Evolutionary conservation across 2,797 vertebrate species (phyloP).

Genomic region (Lacerta agilis): DNA sequence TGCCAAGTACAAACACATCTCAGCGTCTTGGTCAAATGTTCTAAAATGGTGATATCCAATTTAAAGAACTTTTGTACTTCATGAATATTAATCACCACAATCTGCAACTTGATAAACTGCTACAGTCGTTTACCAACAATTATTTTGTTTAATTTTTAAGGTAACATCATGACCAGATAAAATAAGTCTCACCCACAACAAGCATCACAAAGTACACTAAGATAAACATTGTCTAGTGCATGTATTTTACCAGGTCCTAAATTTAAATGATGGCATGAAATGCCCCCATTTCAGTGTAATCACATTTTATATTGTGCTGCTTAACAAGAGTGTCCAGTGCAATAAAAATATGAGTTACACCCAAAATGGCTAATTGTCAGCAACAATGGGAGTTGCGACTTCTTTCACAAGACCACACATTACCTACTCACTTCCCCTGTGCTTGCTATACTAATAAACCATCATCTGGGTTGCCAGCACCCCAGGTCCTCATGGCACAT

Average conservation of each 20-base stretch:
- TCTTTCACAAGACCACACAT: not conserved
- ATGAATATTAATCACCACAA: constrained; percentile 52
- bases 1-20: not conserved
- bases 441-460: not conserved
- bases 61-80: constrained; percentile 52
- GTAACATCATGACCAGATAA: constrained; percentile 55
- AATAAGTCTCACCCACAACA: constrained; percentile 45
- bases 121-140: constrained; percentile 60
- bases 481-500: not conserved
- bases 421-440: not conserved
- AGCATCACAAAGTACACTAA: not conserved
- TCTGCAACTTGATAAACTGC: constrained; percentile 54
- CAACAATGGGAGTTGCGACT: no score
- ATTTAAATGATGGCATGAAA: constrained; percentile 14
- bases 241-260: constrained; percentile 32
- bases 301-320: not conserved
- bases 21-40: not conserved
- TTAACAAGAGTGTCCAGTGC: not conserved
- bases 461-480: not conserved
- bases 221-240: not conserved
- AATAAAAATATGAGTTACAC: no score
- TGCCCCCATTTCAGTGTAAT: constrained; percentile 18
- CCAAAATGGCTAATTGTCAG: no score
- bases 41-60: constrained; percentile 47
- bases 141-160: constrained; percentile 58